phyloP scores from a whole-genome alignment of 2,113 vertebrate genomes.

The Vireo altiloquus region DNA sequence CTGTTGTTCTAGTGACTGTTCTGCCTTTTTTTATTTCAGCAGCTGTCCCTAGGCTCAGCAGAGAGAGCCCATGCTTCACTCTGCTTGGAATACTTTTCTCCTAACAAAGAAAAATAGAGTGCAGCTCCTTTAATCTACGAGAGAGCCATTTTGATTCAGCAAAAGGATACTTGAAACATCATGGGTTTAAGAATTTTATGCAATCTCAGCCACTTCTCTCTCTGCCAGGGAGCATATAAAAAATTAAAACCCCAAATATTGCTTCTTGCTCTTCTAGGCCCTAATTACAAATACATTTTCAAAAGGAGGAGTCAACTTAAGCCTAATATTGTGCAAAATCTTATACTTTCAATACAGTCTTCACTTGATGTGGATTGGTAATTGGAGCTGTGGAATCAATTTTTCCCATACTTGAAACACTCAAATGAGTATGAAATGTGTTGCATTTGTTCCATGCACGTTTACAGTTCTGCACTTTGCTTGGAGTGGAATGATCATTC shows the following conservation, averaged over 20 bases:
- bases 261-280: neutral
- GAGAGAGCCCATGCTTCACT: neutral
- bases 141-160: neutral
- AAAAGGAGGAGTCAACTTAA: conserved; percentile 39
- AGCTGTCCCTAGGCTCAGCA: neutral
- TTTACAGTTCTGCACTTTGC: neutral
- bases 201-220: conserved; percentile 9
- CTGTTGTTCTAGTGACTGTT: neutral
- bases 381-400: conserved; percentile 50
- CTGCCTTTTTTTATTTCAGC: neutral
- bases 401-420: conserved; percentile 46
- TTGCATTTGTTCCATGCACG: conserved; percentile 39
- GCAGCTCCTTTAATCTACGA: neutral
- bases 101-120: neutral
- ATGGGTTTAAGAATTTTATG: conserved; percentile 13
- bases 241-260: conserved; percentile 31
- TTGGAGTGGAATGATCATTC: conserved; percentile 25
- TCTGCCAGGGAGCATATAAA: conserved; percentile 16
- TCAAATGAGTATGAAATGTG: conserved; percentile 47
- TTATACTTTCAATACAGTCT: conserved; percentile 26
- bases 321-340: conserved; percentile 39
- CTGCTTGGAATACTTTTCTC: neutral
- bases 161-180: conserved; percentile 34
- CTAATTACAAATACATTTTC: conserved; percentile 44
- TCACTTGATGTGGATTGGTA: conserved; percentile 13